These are phyloP conservation scores for Ephialtes manifestator DNA, from an alignment of 2,888 invertebrate species.

Conservation along the genomic window DNA sequence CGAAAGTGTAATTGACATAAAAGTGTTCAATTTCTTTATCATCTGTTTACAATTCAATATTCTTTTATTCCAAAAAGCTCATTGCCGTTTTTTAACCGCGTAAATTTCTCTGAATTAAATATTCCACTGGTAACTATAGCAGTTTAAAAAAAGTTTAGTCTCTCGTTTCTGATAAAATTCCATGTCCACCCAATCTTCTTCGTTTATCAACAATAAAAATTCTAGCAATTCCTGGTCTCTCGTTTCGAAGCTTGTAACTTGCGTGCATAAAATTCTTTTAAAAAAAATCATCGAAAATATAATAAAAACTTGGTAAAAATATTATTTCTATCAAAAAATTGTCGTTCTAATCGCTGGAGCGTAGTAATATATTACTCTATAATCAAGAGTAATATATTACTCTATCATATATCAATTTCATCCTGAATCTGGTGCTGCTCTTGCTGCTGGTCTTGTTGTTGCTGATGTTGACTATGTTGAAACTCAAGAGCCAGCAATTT, in stretches of 20 bases:
- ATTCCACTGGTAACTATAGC: not conserved
- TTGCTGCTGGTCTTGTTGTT: slow-evolving; percentile 71
- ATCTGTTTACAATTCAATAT: not conserved
- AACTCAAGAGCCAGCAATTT: slow-evolving; percentile 89
- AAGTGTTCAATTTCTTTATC: not conserved
- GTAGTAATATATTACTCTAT: slow-evolving; percentile 2
- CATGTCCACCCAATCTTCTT: not conserved
- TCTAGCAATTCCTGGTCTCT: slow-evolving; percentile 25
- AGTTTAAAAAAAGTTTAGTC: slow-evolving; percentile 9
- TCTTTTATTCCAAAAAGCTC: not conserved
- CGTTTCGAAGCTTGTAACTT: slow-evolving; percentile 2
- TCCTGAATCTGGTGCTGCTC: slow-evolving; percentile 53
- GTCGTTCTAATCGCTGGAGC: not conserved
- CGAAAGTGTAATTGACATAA: not conserved
- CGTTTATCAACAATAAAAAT: slow-evolving; percentile 44
- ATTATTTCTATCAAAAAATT: slow-evolving; percentile 46
- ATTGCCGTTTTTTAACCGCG: not conserved
- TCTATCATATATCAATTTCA: slow-evolving; percentile 47
- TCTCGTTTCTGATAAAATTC: slow-evolving; percentile 11
- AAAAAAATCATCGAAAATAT: slow-evolving; percentile 54
- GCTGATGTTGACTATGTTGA: slow-evolving; percentile 82
- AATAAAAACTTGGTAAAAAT: slow-evolving; percentile 39
- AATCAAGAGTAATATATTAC: not conserved
- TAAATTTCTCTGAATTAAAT: not conserved
- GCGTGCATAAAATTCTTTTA: not conserved